Evolutionary conservation across 2,797 vertebrate species (phyloP).

Genomic region (Erithacus rubecula): DNA sequence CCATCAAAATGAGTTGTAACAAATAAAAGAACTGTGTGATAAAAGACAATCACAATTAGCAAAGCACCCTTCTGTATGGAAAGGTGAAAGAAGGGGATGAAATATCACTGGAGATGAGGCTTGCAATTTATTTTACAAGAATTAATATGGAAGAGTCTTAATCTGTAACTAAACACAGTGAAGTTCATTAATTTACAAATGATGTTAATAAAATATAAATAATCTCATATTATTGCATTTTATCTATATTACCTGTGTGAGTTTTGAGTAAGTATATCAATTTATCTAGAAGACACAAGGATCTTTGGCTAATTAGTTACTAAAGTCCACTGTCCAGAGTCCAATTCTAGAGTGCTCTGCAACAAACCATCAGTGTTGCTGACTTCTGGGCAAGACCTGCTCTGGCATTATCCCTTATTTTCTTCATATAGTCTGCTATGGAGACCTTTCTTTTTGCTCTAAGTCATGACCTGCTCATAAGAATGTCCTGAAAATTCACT

Average conservation of each 20-base stretch:
- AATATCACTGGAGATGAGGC: not conserved
- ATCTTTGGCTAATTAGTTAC: not conserved
- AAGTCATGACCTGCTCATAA: not conserved
- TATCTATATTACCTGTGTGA: not conserved
- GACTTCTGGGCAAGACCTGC: not conserved
- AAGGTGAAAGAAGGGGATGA: not conserved
- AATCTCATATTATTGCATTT: not conserved
- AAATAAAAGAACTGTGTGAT: not conserved
- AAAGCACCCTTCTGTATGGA: not conserved
- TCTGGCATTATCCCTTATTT: not conserved
- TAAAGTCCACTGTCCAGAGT: not conserved
- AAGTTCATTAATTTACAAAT: not conserved
- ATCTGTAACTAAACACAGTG: not conserved
- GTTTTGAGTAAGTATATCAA: not conserved
- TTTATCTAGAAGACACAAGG: not conserved
- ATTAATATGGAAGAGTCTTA: not conserved
- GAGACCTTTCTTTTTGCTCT: not conserved
- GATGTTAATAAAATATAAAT: not conserved
- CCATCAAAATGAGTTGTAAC: not conserved
- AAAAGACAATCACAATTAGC: not conserved
- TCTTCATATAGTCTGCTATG: not conserved
- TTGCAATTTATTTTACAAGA: conserved; percentile 1
- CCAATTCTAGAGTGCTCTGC: not conserved
- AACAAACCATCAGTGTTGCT: not conserved
- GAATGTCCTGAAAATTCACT: not conserved